Percentiles rank a stretch among this genome's conserved stretches.
Evolutionary conservation across 2,797 vertebrate genomes (phyloP).

Genomic region (Telmatherina bonti): DNA sequence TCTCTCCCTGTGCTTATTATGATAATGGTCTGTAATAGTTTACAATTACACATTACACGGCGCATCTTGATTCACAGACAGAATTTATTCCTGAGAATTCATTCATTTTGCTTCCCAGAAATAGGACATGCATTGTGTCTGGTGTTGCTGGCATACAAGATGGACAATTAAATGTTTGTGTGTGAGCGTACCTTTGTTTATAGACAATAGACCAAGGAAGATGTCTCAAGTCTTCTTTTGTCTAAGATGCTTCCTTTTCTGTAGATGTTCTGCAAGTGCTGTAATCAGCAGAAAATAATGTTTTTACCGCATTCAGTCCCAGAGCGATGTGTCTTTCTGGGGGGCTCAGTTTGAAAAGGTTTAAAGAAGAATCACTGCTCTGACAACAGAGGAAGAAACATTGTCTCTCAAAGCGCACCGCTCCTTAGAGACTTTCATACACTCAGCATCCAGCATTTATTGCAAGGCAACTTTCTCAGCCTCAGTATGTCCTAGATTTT

Average conservation of each 20-base stretch:
- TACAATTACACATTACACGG: not conserved
- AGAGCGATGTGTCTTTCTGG: slow-evolving; percentile 36
- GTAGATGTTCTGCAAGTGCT: slow-evolving; percentile 26
- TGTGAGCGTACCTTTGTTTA: too few relatives aligned
- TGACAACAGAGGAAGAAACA: slow-evolving; percentile 30
- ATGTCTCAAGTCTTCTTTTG: slow-evolving; percentile 4
- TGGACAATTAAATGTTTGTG: not conserved
- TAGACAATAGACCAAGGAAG: too few relatives aligned
- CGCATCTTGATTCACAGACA: slow-evolving; percentile 14
- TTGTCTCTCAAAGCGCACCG: slow-evolving; percentile 3
- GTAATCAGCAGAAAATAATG: slow-evolving; percentile 50
- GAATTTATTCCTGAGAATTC: not conserved
- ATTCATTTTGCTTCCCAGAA: not conserved
- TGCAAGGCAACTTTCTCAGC: slow-evolving; percentile 5
- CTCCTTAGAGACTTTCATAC: slow-evolving; percentile 17
- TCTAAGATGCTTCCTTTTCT: slow-evolving; percentile 15
- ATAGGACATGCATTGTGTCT: not conserved
- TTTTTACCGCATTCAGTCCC: slow-evolving; percentile 32
- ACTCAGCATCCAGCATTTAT: not conserved
- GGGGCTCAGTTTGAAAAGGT: slow-evolving; percentile 34
- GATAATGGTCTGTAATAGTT: slow-evolving; percentile 1
- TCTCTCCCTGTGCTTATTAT: not conserved
- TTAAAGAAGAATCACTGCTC: slow-evolving; percentile 11
- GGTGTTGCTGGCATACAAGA: not conserved
- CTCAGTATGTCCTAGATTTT: slow-evolving; percentile 9